Evolutionary conservation across 2,797 vertebrate species (phyloP).

Genomic region (Adrianichthys oophorus): DNA sequence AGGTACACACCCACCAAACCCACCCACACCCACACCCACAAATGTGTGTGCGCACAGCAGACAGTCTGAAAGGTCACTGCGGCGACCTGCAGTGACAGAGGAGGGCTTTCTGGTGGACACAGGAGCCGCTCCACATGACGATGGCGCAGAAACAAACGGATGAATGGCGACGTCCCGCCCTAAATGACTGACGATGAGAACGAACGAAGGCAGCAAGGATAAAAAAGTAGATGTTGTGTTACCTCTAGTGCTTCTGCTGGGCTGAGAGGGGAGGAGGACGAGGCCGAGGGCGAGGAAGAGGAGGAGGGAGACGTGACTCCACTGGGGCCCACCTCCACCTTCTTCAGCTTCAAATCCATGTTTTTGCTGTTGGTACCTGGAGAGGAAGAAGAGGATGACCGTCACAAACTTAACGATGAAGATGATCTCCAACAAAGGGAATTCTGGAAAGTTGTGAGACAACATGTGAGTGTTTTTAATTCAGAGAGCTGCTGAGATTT

Average conservation of each 20-base stretch:
- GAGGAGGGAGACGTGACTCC: conserved; percentile 82
- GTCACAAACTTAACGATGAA: no score
- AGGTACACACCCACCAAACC: conserved; percentile 1
- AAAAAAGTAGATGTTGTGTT: conserved; percentile 5
- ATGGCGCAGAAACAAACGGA: conserved; percentile 9
- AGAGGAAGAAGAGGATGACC: not conserved
- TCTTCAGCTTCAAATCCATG: conserved; percentile 92
- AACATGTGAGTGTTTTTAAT: conserved; percentile 18
- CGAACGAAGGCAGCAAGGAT: conserved; percentile 1
- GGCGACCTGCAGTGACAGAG: conserved; percentile 39
- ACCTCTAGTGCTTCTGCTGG: conserved; percentile 79
- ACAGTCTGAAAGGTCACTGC: conserved; percentile 65
- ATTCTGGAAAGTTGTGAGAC: no score
- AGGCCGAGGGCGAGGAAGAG: conserved; percentile 70
- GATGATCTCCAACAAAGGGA: no score
- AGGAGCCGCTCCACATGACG: no score
- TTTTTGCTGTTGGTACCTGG: conserved; percentile 88
- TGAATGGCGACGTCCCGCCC: conserved; percentile 53
- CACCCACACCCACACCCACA: not conserved
- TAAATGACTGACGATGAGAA: conserved; percentile 47
- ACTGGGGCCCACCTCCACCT: conserved; percentile 85
- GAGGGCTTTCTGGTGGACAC: not conserved
- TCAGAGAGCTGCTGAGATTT: conserved; percentile 19
- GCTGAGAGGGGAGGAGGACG: conserved; percentile 79
- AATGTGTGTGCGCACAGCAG: conserved; percentile 2